phyloP scores from a whole-genome alignment of 2,888 invertebrate species.

The Trissonchulus latispiculum region DNA sequence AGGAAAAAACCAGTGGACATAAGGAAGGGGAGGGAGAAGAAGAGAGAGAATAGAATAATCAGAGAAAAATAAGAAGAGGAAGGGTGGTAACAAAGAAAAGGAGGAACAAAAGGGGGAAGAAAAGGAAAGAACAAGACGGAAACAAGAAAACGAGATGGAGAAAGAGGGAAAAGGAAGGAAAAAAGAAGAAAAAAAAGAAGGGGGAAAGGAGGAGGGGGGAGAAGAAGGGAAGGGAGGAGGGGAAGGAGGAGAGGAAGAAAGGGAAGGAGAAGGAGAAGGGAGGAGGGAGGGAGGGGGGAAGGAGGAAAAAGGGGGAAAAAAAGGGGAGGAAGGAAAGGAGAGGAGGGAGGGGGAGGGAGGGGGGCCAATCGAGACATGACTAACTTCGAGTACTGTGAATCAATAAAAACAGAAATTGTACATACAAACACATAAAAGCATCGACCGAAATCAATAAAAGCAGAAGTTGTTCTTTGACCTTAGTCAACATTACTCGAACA shows the following conservation, averaged over 20 bases:
- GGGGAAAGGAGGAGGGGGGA: background rate
- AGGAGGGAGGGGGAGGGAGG: background rate
- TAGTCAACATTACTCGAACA: no score
- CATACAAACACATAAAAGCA: no score
- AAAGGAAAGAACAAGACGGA: background rate
- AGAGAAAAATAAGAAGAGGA: no score
- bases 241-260: background rate
- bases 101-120: background rate
- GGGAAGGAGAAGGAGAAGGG: background rate
- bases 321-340: background rate
- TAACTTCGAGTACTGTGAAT: no score
- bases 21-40: no score
- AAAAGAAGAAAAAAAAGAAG: background rate
- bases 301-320: background rate
- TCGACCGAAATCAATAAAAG: no score
- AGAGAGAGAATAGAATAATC: no score
- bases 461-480: no score
- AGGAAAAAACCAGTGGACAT: no score
- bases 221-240: background rate
- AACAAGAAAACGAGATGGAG: background rate
- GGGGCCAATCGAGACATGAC: background rate
- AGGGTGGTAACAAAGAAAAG: background rate
- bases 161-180: background rate
- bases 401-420: no score
- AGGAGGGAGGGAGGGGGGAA: background rate